Evolutionary conservation across 2,888 invertebrate genomes (phyloP).

Genomic region (Unio delphinus): DNA sequence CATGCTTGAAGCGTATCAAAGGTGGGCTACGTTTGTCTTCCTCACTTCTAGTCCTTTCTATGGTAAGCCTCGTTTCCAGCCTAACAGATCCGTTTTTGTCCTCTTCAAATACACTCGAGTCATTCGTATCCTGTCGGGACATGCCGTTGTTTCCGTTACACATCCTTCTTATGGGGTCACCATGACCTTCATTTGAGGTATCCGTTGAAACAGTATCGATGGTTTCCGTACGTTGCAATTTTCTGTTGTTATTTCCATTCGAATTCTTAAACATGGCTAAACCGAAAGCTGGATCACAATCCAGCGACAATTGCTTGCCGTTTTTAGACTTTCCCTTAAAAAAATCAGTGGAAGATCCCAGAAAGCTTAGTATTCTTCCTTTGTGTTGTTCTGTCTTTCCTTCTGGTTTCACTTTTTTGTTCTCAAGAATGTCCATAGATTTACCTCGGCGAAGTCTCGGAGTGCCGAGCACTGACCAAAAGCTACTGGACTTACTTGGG

Average conservation of each 20-base stretch:
- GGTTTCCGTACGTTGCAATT: conserved; percentile 29
- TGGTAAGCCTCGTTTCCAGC: not conserved
- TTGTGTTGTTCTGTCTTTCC: conserved; percentile 16
- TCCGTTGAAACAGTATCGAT: conserved; percentile 35
- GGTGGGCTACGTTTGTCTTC: no score
- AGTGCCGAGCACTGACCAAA: conserved; percentile 47
- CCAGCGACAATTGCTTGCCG: conserved; percentile 24
- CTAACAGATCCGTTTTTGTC: conserved; percentile 6
- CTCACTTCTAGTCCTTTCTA: no score
- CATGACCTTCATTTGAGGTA: conserved; percentile 19
- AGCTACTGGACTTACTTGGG: conserved; percentile 36
- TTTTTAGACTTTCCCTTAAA: conserved; percentile 23
- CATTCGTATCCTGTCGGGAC: conserved; percentile 23
- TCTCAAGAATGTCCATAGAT: conserved; percentile 33
- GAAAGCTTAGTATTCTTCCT: conserved; percentile 27
- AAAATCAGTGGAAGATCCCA: conserved; percentile 35
- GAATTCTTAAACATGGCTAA: conserved; percentile 14
- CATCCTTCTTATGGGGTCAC: conserved; percentile 11
- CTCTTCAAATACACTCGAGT: conserved; percentile 25
- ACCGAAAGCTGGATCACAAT: conserved; percentile 28
- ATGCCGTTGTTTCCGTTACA: conserved; percentile 13
- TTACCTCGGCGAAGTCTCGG: conserved; percentile 44
- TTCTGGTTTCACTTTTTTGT: conserved; percentile 17
- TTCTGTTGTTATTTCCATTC: conserved; percentile 29
- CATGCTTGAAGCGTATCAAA: no score